A percentile compares a stretch with the other conserved stretches of the same genome.
Evolutionary conservation across 2,113 vertebrate species (phyloP).

Genomic region (Puffinus mauretanicus): DNA sequence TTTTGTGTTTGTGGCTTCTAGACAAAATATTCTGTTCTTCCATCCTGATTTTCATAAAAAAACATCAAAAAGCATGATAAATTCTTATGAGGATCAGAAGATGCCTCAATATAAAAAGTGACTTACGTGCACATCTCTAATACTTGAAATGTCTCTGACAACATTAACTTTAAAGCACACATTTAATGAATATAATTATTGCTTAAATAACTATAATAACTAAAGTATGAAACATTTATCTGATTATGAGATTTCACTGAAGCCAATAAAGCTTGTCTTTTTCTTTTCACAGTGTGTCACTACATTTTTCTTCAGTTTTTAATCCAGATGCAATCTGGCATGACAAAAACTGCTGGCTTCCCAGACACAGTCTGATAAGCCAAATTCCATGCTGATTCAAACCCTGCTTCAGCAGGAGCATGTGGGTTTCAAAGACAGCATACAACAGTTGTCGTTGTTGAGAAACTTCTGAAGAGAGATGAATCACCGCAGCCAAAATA

Average conservation of each 20-base stretch:
- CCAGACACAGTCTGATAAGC: constrained; percentile 32
- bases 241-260: constrained; percentile 30
- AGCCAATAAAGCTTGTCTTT: constrained; percentile 30
- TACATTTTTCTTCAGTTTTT: constrained; percentile 43
- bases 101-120: not conserved
- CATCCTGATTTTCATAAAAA: not conserved
- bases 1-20: not conserved
- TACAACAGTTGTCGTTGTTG: not conserved
- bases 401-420: not conserved
- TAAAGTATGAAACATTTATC: constrained; percentile 31
- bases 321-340: constrained; percentile 55
- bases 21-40: not conserved
- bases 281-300: constrained; percentile 26
- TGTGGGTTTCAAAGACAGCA: constrained; percentile 21
- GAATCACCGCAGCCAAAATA: constrained; percentile 6
- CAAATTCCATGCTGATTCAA: constrained; percentile 35
- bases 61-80: not conserved
- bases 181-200: constrained; percentile 25
- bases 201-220: constrained; percentile 18
- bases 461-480: constrained; percentile 29
- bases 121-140: not conserved
- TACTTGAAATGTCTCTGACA: not conserved
- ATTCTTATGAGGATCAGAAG: not conserved
- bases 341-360: constrained; percentile 28
- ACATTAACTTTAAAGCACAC: constrained; percentile 18